Evolutionary conservation across 2,888 invertebrate species (phyloP).

Genomic region (Salpingus planirostris): DNA sequence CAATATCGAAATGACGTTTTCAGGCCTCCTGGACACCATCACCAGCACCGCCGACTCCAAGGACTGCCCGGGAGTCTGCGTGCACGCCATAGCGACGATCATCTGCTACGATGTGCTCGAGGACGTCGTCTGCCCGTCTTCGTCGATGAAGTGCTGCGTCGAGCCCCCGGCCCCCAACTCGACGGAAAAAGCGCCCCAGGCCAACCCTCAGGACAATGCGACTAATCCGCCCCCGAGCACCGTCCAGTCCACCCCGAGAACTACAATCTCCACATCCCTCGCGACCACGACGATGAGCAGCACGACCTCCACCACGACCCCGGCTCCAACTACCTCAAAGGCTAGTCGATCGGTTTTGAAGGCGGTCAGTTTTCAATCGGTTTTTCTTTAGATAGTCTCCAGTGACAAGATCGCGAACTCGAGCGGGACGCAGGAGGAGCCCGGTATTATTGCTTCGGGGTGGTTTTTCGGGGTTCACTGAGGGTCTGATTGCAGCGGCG

Average conservation of each 20-base stretch:
- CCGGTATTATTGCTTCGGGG: slow-evolving; percentile 4
- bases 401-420: slow-evolving; percentile 15
- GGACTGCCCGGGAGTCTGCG: slow-evolving; percentile 84
- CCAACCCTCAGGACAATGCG: too few relatives aligned
- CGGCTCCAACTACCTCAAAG: slow-evolving; percentile 17
- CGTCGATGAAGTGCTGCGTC: slow-evolving; percentile 77
- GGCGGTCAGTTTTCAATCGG: too few relatives aligned
- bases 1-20: too few relatives aligned
- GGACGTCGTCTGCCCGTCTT: slow-evolving; percentile 69
- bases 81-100: slow-evolving; percentile 75
- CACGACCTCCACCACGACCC: slow-evolving; percentile 23
- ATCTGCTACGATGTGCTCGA: slow-evolving; percentile 81
- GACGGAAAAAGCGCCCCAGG: slow-evolving; percentile 28
- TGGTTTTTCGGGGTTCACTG: slow-evolving; percentile 1
- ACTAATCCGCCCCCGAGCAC: slow-evolving; percentile 13
- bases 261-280: slow-evolving; percentile 29
- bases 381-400: slow-evolving; percentile 23
- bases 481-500: slow-evolving; percentile 2
- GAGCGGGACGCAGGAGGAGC: slow-evolving; percentile 8
- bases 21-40: slow-evolving; percentile 76
- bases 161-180: slow-evolving; percentile 59
- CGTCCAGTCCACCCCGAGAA: slow-evolving; percentile 30
- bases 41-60: slow-evolving; percentile 77
- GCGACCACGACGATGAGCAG: too few relatives aligned
- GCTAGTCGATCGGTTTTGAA: too few relatives aligned